Conservation (phyloP, 2,797 vertebrate genomes). For the Heterohyrax brucei region DNA sequence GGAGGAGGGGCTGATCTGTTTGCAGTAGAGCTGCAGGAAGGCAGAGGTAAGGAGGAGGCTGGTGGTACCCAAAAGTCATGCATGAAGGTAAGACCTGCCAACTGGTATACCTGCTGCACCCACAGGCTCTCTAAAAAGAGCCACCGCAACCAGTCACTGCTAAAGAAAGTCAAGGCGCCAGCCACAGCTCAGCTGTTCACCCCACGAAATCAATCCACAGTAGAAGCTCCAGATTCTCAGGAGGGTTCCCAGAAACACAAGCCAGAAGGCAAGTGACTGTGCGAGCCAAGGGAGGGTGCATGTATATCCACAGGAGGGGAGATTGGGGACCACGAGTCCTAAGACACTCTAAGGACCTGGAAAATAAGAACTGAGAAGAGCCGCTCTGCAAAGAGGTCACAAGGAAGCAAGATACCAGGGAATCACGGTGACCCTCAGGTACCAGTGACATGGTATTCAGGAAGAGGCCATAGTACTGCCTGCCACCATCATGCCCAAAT, state of each 20-base stretch:
- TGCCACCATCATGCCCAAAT: not conserved
- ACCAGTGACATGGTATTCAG: too few relatives aligned
- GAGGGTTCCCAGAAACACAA: not conserved
- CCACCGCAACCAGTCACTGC: not conserved
- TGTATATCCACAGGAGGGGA: not conserved
- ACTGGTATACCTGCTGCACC: too few relatives aligned
- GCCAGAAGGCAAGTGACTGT: not conserved
- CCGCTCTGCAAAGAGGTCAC: not conserved
- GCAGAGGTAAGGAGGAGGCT: not conserved
- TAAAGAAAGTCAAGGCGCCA: not conserved
- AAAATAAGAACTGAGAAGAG: not conserved
- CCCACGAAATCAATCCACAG: not conserved
- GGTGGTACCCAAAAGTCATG: not conserved
- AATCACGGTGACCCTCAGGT: too few relatives aligned
- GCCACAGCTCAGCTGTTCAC: not conserved
- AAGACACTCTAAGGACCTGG: not conserved
- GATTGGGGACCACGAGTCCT: not conserved
- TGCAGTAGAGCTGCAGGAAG: not conserved
- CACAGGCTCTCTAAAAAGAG: not conserved
- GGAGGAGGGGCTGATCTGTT: not conserved
- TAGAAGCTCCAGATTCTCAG: not conserved
- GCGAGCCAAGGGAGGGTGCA: not conserved
- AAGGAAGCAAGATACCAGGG: not conserved
- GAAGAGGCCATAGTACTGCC: not conserved
- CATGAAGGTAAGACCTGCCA: too few relatives aligned